A percentile compares a stretch with the other conserved stretches of the same genome.
Conservation (phyloP, 1,140 invertebrate genomes). For the Metaphire vulgaris region DNA sequence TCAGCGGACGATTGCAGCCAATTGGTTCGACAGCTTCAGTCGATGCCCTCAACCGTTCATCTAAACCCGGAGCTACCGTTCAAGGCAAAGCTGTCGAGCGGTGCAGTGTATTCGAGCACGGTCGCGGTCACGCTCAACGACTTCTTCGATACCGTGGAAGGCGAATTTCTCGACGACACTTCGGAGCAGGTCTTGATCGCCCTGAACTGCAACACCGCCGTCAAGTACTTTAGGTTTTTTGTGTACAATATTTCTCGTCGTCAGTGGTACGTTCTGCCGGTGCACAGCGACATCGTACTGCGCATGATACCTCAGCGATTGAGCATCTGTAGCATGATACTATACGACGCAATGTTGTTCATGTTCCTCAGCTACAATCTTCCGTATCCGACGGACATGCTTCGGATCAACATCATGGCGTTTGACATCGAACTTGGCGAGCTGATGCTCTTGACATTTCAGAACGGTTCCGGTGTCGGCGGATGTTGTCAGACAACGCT, state of each 20-base stretch:
- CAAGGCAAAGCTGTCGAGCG: background rate
- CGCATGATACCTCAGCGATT: slow-evolving; percentile 42
- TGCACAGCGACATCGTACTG: slow-evolving; percentile 39
- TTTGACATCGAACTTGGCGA: slow-evolving; percentile 41
- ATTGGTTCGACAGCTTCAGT: background rate
- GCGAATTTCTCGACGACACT: background rate
- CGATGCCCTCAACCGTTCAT: background rate
- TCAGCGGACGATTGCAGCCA: background rate
- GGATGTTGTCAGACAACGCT: slow-evolving; percentile 45
- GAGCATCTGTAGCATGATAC: slow-evolving; percentile 42
- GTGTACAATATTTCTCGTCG: slow-evolving; percentile 41
- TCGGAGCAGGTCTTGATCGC: slow-evolving; percentile 37
- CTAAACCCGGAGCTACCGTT: background rate
- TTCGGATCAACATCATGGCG: slow-evolving; percentile 45
- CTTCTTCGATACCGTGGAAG: slow-evolving; percentile 5
- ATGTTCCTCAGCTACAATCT: slow-evolving; percentile 47
- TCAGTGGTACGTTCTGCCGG: slow-evolving; percentile 42
- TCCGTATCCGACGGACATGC: slow-evolving; percentile 48
- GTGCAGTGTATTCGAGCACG: background rate
- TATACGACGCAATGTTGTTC: slow-evolving; percentile 41
- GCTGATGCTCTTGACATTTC: slow-evolving; percentile 42
- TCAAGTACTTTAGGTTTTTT: slow-evolving; percentile 46
- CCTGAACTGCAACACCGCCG: slow-evolving; percentile 43
- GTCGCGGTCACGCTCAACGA: background rate
- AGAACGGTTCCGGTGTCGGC: slow-evolving; percentile 42